Evolutionary conservation across 2,113 vertebrate species (phyloP), one percentile per base, ranked within the genome.

Genomic region (Menidia beryllina): DNA sequence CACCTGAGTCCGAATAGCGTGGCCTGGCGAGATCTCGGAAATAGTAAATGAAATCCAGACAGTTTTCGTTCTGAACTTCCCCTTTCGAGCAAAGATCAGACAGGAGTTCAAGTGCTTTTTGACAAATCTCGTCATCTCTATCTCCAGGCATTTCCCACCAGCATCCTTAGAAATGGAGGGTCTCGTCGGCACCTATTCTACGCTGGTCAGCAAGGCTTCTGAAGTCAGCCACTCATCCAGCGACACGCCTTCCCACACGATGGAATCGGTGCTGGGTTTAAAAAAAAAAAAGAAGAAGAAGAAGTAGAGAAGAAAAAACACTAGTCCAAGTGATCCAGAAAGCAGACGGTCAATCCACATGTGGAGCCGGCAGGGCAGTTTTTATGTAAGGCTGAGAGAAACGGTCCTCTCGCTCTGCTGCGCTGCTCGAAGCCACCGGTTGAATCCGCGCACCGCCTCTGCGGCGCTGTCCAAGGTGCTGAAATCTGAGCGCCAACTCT

Each of bases 121-220:
- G 95, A 96, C 97, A 98, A 93, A 98, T 95, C 96, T 96, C 95
- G 94, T 97, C 96, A 96, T 96, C 95, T 94, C 93, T 95, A 96
- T 95, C 96, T 93, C 95, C 96, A 95, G 96, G 95, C 97, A 98
- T 98, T 95, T 96, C 96, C 96, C 96, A 95, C 92, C 95, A 96
- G 95, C 97, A 98, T 98, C 95, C 96, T 98, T 94, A 93, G 92
- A 91, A 93, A 93, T 89, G 92, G 90, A 94, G 92, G 88, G 92
- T 94, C 91, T 92, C 93, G 92, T 86, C 81, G 89, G 93, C 82
- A 82, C 77, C 75, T 77, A 65, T 39, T 79, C 75, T 87, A 75
- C 82, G 70, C 71, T 72, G 61, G 73, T 83, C 60, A 12, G 72
- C 63, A 38, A 64, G 41, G 81, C 43, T 82, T 34, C 57, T 57